Base-by-base conservation (phyloP, 1,140 invertebrate species). In the Ceratina calcarata region DNA sequence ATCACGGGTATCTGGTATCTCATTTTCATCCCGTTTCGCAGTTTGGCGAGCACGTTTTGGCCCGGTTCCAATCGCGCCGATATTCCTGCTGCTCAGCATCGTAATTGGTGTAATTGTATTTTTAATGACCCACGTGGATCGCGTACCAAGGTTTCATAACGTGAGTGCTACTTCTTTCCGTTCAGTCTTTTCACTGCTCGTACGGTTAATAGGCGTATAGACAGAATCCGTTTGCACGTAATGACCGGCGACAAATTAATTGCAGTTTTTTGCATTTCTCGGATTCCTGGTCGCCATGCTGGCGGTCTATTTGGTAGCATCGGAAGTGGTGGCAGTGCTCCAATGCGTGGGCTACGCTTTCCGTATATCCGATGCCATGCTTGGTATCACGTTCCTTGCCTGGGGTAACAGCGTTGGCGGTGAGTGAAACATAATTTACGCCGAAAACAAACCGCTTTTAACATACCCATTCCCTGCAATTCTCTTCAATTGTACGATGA, bases 321-420 rank as follows among this genome's bases (percentile, higher is more conserved):
- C 94, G 82, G 96, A 96, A 90, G 94, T 96, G 74, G 94, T 96
- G 81, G 94, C 93, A 72, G 92, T 95, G 32, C 89, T 96, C 24
- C 87, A 93, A 92, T 94, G 94, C 70, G 91, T 95, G 84, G 95
- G 95, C 62, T 92, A 94, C 69, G 93, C 94, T 15, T 94, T 95
- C 74, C 92, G 94, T 78, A 93, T 96, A 68, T 95, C 94, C 83
- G 93, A 95, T 87, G 93, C 94, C 60, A 95, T 96, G 89, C 91
- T 96, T 16, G 96, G 96, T 49, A 92, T 96, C 61, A 96, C 95
- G 18, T 92, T 96, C 45, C 92, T 96, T 20, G 95, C 96, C 0
- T 96, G 95, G 95, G 95, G 95, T 45, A 96, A 96, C 89, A 95
- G 94, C 89, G 92, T 96, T 70, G 95, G 95, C 83, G 95, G 95